phyloP scores from a whole-genome alignment of 2,797 vertebrate species.

The Sarcoramphus papa region DNA sequence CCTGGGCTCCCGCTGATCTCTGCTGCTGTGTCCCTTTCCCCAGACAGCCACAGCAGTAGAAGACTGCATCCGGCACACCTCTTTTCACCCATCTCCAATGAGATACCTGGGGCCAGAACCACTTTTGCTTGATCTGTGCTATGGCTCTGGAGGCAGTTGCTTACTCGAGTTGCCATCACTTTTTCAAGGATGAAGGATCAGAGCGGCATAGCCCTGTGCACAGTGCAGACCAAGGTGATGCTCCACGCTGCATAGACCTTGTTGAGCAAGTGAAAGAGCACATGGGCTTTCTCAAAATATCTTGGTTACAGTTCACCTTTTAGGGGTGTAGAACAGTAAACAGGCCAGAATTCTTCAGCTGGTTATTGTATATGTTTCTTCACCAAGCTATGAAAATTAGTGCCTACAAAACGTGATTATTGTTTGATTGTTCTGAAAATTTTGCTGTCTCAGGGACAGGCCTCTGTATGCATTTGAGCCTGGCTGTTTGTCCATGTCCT shows the following conservation, averaged over 20 bases:
- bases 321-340: background rate
- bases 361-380: background rate
- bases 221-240: background rate
- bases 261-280: background rate
- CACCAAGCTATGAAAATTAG: slow-evolving; percentile 7
- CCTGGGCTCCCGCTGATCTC: background rate
- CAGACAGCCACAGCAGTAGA: background rate
- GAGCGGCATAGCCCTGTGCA: background rate
- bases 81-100: background rate
- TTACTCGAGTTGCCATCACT: background rate
- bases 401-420: background rate
- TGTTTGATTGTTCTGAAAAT: background rate
- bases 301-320: background rate
- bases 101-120: background rate
- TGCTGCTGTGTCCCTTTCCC: background rate
- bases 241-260: background rate
- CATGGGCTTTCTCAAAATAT: background rate
- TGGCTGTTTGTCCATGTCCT: background rate
- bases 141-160: background rate
- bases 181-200: background rate
- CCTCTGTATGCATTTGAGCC: background rate
- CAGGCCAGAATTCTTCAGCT: background rate
- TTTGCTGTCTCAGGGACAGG: background rate
- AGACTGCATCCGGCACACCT: background rate
- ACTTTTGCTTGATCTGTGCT: background rate